These are phyloP conservation scores for Scartelaos histophorus DNA, from an alignment of 2,113 vertebrate species.

Conservation along the genomic window DNA sequence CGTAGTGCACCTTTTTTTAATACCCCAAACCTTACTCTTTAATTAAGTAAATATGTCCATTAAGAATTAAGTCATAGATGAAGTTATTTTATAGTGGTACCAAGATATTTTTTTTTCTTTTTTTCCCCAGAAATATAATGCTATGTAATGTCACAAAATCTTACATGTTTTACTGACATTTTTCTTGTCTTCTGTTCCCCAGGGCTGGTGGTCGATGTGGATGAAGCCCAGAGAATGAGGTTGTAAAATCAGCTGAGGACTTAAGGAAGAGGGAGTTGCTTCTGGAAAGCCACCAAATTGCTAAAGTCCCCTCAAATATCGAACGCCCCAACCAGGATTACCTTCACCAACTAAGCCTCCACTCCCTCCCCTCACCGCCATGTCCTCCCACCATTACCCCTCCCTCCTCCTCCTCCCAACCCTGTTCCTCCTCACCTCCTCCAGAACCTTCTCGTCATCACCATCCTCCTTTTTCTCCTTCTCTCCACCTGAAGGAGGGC, in stretches of 20 bases:
- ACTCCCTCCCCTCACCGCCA: slow-evolving; percentile 52
- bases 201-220: slow-evolving; percentile 61
- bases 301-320: slow-evolving; percentile 18
- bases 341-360: slow-evolving; percentile 24
- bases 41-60: no score
- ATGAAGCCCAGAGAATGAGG: slow-evolving; percentile 63
- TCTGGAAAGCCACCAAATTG: slow-evolving; percentile 26
- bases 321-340: slow-evolving; percentile 50
- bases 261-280: slow-evolving; percentile 34
- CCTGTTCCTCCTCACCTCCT: slow-evolving; percentile 41
- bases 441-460: slow-evolving; percentile 33
- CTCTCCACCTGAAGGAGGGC: slow-evolving; percentile 84
- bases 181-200: slow-evolving; percentile 34
- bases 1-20: no score
- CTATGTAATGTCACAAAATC: background rate
- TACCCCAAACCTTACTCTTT: no score
- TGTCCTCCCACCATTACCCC: slow-evolving; percentile 69
- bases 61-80: no score
- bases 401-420: slow-evolving; percentile 63
- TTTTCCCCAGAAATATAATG: background rate
- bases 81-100: no score
- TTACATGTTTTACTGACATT: slow-evolving; percentile 40
- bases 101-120: no score
- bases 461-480: slow-evolving; percentile 73
- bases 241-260: slow-evolving; percentile 62